Conservation (phyloP, 2,113 vertebrate species). For the Pelusios castaneus region DNA sequence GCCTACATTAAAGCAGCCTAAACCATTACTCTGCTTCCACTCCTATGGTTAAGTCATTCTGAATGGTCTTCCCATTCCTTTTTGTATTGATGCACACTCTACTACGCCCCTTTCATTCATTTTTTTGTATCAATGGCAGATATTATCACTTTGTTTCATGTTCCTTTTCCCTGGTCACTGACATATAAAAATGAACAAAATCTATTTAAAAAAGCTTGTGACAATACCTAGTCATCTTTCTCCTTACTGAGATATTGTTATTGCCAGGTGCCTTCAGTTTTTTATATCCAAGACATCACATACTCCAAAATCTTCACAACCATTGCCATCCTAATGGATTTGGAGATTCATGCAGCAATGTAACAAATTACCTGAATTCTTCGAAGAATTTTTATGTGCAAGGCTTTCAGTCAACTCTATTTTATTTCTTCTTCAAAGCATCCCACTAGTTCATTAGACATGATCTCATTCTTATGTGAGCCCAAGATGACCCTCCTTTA, state of each 20-base stretch:
- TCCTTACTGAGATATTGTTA: background rate
- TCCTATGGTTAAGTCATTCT: background rate
- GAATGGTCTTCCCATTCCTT: background rate
- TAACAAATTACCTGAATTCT: no score
- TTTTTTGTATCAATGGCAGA: background rate
- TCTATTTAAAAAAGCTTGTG: accelerated
- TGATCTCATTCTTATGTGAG: accelerated
- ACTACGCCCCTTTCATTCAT: background rate
- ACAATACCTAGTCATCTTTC: background rate
- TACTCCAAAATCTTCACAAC: background rate
- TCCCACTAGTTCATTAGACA: background rate
- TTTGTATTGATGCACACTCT: background rate
- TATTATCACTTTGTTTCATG: background rate
- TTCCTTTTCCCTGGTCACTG: background rate
- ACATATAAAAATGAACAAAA: background rate
- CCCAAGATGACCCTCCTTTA: background rate
- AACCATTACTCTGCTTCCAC: no score
- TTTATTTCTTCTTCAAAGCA: slow-evolving; percentile 21
- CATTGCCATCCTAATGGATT: background rate
- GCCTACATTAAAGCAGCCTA: background rate
- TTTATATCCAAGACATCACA: background rate
- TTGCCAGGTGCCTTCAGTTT: background rate
- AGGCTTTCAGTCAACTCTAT: slow-evolving; percentile 23
- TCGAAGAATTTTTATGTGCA: no score
- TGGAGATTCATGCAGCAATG: background rate